These are phyloP conservation scores for Littorina saxatilis DNA, from an alignment of 1,140 invertebrate genomes.

Conservation along the genomic window DNA sequence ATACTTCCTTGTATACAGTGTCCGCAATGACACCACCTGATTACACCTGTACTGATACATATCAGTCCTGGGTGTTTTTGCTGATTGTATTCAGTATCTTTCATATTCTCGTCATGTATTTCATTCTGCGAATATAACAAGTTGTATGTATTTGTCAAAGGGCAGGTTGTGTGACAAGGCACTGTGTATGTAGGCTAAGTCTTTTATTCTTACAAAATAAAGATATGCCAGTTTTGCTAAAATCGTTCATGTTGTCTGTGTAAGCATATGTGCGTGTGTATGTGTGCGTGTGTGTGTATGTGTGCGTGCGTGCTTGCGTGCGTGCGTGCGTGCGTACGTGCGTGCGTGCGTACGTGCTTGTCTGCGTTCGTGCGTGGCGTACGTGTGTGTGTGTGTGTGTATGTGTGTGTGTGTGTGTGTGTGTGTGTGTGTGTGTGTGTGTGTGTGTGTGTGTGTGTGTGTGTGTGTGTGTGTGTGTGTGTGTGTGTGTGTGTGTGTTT, in stretches of 20 bases:
- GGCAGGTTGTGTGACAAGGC: too few relatives aligned
- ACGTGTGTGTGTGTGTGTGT: constrained; percentile 14
- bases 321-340: not conserved
- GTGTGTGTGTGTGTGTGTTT: constrained; percentile 21
- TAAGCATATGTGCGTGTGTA: not conserved
- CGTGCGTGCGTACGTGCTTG: not conserved
- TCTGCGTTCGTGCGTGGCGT: constrained; percentile 15
- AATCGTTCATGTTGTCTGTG: not conserved
- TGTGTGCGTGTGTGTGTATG: not conserved
- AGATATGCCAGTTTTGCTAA: too few relatives aligned
- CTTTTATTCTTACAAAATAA: too few relatives aligned
- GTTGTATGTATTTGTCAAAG: too few relatives aligned
- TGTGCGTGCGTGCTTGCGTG: not conserved
- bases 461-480: not conserved
- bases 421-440: constrained; percentile 6
- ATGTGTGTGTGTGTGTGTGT: constrained; percentile 15
- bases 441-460: constrained; percentile 13
- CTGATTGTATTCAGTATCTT: too few relatives aligned
- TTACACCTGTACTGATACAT: too few relatives aligned
- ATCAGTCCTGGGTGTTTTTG: too few relatives aligned
- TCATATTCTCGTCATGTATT: too few relatives aligned
- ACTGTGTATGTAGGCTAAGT: too few relatives aligned
- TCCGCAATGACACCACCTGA: too few relatives aligned
- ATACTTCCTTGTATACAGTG: too few relatives aligned
- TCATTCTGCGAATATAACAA: too few relatives aligned